Conservation (phyloP, 2,113 vertebrate genomes). For the Daboia siamensis region DNA sequence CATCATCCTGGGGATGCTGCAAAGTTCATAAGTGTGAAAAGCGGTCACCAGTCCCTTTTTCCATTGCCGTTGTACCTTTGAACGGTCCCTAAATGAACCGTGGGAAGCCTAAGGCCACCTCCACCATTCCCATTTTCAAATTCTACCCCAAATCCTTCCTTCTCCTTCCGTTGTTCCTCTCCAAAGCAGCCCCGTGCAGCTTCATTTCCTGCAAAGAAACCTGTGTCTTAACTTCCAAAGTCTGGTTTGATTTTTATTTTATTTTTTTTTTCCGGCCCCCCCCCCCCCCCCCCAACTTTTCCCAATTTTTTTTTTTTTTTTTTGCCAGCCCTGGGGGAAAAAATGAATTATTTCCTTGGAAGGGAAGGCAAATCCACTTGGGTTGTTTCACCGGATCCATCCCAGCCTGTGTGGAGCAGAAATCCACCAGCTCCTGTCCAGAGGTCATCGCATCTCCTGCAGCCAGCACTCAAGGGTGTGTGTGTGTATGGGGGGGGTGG, state of each 20-base stretch:
- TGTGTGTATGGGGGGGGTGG: background rate
- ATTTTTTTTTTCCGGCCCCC: background rate
- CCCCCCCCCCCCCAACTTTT: no score
- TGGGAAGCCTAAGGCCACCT: no score
- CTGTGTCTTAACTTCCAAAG: background rate
- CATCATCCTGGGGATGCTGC: no score
- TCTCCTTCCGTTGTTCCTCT: background rate
- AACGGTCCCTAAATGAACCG: no score
- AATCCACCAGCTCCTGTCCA: background rate
- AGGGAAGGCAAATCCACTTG: background rate
- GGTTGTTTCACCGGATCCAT: slow-evolving; percentile 5
- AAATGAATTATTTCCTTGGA: slow-evolving; percentile 16
- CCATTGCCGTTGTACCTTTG: no score
- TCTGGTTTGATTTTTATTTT: background rate
- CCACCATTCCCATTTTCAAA: no score
- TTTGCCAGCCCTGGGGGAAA: slow-evolving; percentile 34
- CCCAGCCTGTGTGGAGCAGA: fast-evolving
- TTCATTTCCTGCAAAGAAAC: slow-evolving; percentile 52
- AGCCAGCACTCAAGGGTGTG: background rate
- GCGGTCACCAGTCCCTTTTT: no score
- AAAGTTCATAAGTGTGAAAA: no score
- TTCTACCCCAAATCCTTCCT: background rate
- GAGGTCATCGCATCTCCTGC: slow-evolving; percentile 1
- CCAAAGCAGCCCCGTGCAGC: background rate
- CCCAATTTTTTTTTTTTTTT: background rate